A percentile compares a stretch with the other conserved stretches of the same genome.
These are phyloP conservation scores for Aramus guarauna DNA, from an alignment of 2,113 vertebrate species.

Conservation along the genomic window DNA sequence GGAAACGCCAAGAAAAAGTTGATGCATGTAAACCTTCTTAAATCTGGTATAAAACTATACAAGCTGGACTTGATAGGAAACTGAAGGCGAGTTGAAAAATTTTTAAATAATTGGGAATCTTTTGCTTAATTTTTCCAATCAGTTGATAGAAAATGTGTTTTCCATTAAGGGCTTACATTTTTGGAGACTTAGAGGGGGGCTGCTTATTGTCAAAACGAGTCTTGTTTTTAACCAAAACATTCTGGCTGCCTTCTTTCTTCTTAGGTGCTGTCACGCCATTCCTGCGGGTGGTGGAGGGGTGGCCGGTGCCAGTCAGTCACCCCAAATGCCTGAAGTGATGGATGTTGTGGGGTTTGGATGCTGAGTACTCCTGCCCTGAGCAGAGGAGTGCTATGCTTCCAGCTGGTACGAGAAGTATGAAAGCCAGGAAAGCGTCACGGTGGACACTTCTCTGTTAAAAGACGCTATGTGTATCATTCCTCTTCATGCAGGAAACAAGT, in stretches of 20 bases:
- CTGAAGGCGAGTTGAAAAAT: background rate
- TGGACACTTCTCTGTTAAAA: background rate
- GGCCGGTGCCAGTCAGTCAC: background rate
- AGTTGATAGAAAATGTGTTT: background rate
- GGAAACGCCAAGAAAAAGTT: background rate
- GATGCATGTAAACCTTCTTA: background rate
- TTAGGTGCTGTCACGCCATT: background rate
- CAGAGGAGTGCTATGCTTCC: background rate
- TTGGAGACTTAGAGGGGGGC: background rate
- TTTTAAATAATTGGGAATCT: background rate
- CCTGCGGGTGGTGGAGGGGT: background rate
- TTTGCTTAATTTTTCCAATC: background rate
- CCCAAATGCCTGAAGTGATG: background rate
- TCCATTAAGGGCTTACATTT: background rate
- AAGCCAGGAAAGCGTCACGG: background rate
- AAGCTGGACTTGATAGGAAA: background rate
- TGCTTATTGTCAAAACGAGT: background rate
- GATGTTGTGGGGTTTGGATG: background rate
- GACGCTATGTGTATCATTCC: accelerated
- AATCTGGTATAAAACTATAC: background rate
- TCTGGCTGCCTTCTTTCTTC: background rate
- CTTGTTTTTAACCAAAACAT: background rate
- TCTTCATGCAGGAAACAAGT: background rate
- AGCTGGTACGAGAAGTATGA: background rate
- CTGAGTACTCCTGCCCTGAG: background rate